A percentile compares a stretch with the other conserved stretches of the same genome.
Conservation (phyloP, 2,113 vertebrate genomes). For the Oncorhynchus kisutch region DNA sequence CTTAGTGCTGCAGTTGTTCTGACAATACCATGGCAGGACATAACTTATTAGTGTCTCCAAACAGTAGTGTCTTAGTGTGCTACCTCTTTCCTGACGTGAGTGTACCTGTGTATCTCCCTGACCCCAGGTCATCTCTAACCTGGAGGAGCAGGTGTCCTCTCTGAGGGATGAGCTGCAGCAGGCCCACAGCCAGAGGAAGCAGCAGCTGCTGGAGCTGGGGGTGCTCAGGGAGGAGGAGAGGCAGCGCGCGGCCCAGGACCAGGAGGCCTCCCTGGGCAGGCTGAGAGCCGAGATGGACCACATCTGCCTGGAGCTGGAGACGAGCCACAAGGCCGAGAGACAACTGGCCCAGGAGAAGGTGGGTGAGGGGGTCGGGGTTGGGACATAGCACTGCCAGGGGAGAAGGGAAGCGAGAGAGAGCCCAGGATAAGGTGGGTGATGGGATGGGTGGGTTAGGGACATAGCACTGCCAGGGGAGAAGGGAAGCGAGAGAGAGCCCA, state of each 20-base stretch:
- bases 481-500: conserved; percentile 62
- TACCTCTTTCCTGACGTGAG: too few relatives aligned
- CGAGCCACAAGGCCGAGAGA: conserved; percentile 70
- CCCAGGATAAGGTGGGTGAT: conserved; percentile 79
- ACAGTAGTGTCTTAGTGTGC: too few relatives aligned
- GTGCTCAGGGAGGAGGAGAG: conserved; percentile 82
- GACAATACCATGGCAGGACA: too few relatives aligned
- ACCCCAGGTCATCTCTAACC: conserved; percentile 76
- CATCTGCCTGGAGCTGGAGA: conserved; percentile 73
- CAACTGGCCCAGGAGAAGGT: conserved; percentile 67
- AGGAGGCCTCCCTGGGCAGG: conserved; percentile 71
- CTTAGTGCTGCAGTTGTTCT: too few relatives aligned
- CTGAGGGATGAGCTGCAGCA: conserved; percentile 81
- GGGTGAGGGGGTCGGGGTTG: too few relatives aligned
- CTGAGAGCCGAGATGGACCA: conserved; percentile 79
- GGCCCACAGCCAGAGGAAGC: conserved; percentile 75
- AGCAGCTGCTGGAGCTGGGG: conserved; percentile 83
- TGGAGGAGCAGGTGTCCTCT: conserved; percentile 80
- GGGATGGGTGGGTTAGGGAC: background rate
- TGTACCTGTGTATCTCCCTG: background rate
- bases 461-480: background rate
- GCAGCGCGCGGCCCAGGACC: conserved; percentile 72
- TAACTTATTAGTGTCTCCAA: too few relatives aligned
- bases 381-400: background rate
- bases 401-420: conserved; percentile 55